Evolutionary conservation across 2,113 vertebrate species (phyloP).

Genomic region (Grantiella picta): DNA sequence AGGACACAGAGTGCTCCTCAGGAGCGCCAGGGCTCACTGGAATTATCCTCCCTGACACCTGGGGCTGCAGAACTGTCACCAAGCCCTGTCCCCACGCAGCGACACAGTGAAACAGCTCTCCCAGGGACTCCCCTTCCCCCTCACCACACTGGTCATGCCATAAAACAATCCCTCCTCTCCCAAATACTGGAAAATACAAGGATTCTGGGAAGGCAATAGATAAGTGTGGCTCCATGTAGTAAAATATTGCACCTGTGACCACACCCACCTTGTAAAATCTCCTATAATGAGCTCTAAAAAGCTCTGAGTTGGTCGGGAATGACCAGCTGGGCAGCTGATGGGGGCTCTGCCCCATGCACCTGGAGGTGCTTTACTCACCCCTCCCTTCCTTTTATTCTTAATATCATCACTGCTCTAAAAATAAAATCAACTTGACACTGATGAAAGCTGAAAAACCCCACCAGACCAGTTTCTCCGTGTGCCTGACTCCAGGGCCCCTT

Average conservation of each 20-base stretch:
- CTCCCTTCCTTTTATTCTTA: not conserved
- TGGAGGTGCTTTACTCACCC: not conserved
- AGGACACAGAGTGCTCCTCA: not conserved
- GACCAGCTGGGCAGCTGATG: not conserved
- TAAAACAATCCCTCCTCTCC: not conserved
- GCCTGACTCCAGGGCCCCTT: conserved; percentile 67
- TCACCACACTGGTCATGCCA: rapidly evolving
- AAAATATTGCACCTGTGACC: not conserved
- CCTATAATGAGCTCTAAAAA: not conserved
- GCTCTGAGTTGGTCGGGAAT: not conserved
- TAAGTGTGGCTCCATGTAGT: rapidly evolving
- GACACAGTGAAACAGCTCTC: not conserved
- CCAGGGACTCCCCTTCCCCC: too few relatives aligned
- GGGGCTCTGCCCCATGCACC: not conserved
- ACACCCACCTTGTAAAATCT: too few relatives aligned
- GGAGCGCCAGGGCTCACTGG: not conserved
- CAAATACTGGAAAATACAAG: not conserved
- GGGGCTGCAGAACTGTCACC: not conserved
- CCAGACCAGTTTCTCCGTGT: conserved; percentile 11
- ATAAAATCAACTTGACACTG: conserved; percentile 71
- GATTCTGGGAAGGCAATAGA: not conserved
- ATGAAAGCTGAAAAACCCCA: conserved; percentile 73
- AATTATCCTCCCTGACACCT: not conserved
- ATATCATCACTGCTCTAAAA: conserved; percentile 53
- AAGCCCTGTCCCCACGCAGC: rapidly evolving